A percentile compares a stretch with the other conserved stretches of the same genome.
Evolutionary conservation across 2,888 invertebrate species (phyloP).

Genomic region (Drosophila borealis): DNA sequence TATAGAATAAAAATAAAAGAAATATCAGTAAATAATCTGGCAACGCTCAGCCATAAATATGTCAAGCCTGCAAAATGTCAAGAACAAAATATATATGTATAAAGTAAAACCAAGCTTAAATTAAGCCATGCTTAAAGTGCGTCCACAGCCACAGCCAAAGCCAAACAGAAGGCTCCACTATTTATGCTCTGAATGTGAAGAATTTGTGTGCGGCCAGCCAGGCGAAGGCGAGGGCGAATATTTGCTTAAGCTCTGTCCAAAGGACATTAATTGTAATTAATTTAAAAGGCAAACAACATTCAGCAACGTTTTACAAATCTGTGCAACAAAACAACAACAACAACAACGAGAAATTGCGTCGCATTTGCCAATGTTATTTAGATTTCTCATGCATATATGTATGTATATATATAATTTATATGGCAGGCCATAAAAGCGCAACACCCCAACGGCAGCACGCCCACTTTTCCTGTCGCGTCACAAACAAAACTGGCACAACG

Average conservation of each 20-base stretch:
- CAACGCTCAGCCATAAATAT: neutral
- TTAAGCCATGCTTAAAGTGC: too few species aligned
- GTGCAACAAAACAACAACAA: neutral
- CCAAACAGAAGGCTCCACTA: neutral
- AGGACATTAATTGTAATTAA: constrained; percentile 45
- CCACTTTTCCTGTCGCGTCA: neutral
- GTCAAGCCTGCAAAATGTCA: too few species aligned
- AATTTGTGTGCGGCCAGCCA: neutral
- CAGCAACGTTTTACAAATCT: constrained; percentile 22
- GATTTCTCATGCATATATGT: constrained; percentile 33
- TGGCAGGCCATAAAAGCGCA: constrained; percentile 67
- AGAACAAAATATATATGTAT: too few species aligned
- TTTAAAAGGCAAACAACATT: constrained; percentile 42
- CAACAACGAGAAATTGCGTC: constrained; percentile 26
- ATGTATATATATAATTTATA: constrained; percentile 46
- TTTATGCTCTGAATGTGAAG: neutral
- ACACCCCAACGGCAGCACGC: neutral
- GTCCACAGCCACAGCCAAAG: neutral
- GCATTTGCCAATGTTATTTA: constrained; percentile 46
- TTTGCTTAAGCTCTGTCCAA: constrained; percentile 1
- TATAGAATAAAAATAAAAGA: too few species aligned
- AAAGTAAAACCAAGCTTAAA: too few species aligned
- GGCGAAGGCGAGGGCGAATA: neutral
- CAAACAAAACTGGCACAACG: constrained; percentile 26
- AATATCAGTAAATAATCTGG: neutral